phyloP scores from a whole-genome alignment of 2,888 invertebrate species.

The Macropis europaea region DNA sequence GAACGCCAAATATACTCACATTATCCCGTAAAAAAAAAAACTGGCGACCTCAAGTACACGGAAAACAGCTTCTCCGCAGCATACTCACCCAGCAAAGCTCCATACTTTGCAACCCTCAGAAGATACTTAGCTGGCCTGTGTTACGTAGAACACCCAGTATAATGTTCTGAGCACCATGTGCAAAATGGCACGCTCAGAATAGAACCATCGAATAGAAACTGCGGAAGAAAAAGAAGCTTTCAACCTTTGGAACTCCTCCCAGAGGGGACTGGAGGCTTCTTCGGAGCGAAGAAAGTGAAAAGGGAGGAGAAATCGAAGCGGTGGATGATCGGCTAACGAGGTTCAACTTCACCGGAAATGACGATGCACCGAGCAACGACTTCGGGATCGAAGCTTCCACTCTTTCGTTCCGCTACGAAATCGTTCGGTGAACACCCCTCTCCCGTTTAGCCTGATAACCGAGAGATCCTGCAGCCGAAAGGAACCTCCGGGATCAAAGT shows the following conservation, averaged over 20 bases:
- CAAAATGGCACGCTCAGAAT: too few relatives aligned
- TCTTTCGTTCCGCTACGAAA: constrained; percentile 49
- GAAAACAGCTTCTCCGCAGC: too few relatives aligned
- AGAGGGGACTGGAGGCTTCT: constrained; percentile 16
- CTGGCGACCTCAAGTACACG: too few relatives aligned
- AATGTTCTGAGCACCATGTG: too few relatives aligned
- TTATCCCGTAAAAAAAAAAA: too few relatives aligned
- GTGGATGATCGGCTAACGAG: constrained; percentile 54
- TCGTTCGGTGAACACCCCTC: constrained; percentile 46
- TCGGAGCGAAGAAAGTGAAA: neutral
- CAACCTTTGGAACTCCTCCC: constrained; percentile 10
- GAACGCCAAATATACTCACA: too few relatives aligned
- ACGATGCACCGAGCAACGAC: constrained; percentile 38
- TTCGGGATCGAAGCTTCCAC: constrained; percentile 39
- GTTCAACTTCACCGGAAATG: constrained; percentile 52
- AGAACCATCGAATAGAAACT: neutral
- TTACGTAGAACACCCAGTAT: too few relatives aligned
- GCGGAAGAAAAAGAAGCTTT: neutral
- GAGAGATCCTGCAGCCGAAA: constrained; percentile 38
- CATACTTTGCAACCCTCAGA: too few relatives aligned
- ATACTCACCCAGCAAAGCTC: too few relatives aligned
- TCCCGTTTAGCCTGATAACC: constrained; percentile 27
- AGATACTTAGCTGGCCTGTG: too few relatives aligned
- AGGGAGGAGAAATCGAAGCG: constrained; percentile 29
- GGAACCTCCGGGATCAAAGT: constrained; percentile 52